Conservation (phyloP, 2,113 vertebrate genomes). For the Labeo catla region DNA sequence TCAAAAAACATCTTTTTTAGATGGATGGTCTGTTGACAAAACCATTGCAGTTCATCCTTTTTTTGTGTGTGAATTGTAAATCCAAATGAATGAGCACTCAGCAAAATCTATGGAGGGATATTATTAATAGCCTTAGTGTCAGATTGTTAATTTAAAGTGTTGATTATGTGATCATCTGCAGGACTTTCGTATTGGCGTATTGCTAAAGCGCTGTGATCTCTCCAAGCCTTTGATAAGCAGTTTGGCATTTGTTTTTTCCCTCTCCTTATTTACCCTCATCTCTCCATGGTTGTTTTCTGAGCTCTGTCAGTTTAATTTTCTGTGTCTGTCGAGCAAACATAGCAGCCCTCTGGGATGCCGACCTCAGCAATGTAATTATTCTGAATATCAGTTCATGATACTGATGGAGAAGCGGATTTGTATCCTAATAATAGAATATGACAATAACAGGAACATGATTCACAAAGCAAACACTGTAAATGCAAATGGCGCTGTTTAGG, state of each 20-base stretch:
- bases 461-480: not conserved
- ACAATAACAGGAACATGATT: slow-evolving; percentile 7
- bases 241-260: slow-evolving; percentile 21
- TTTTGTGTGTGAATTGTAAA: not conserved
- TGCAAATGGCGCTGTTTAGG: not conserved
- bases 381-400: slow-evolving; percentile 32
- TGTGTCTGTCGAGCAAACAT: slow-evolving; percentile 44
- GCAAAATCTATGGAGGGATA: not conserved
- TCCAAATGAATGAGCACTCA: not conserved
- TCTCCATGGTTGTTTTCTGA: slow-evolving; percentile 42
- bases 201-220: not conserved
- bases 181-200: not conserved
- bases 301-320: slow-evolving; percentile 44
- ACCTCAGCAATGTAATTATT: slow-evolving; percentile 43
- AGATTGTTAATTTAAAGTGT: not conserved
- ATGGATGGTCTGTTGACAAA: not conserved
- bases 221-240: slow-evolving; percentile 18
- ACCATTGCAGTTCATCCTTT: not conserved
- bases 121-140: not conserved
- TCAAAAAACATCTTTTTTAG: no score
- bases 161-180: not conserved
- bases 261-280: slow-evolving; percentile 27
- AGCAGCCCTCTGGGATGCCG: slow-evolving; percentile 46
- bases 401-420: slow-evolving; percentile 29
- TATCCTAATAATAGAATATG: slow-evolving; percentile 25